Percentiles rank a stretch among this genome's conserved stretches.
These are phyloP conservation scores for Carpatolechia fugitivella DNA, from an alignment of 2,888 invertebrate species.

Conservation along the genomic window DNA sequence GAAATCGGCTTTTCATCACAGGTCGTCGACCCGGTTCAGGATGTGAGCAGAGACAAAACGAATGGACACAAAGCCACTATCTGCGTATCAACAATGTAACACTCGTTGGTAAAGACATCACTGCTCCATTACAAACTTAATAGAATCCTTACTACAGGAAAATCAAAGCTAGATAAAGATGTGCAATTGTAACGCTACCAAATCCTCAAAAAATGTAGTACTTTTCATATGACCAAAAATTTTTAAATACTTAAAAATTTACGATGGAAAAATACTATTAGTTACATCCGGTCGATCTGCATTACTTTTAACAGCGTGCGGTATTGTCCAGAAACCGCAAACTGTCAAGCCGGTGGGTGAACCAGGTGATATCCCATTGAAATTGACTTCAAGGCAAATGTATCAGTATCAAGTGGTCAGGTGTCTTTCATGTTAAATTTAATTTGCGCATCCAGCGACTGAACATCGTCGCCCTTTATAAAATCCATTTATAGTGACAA, in stretches of 20 bases:
- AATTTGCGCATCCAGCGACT: background rate
- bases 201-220: too few relatives aligned
- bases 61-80: background rate
- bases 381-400: background rate
- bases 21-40: slow-evolving; percentile 28
- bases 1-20: slow-evolving; percentile 31
- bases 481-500: too few relatives aligned
- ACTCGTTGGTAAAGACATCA: background rate
- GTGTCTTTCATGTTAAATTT: background rate
- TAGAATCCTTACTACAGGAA: background rate
- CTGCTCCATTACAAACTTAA: background rate
- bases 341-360: slow-evolving; percentile 8
- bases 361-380: background rate
- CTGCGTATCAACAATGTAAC: background rate
- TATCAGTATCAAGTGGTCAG: background rate
- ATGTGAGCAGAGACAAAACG: slow-evolving; percentile 31
- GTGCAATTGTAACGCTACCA: too few relatives aligned
- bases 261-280: too few relatives aligned
- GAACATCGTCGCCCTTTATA: too few relatives aligned
- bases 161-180: too few relatives aligned
- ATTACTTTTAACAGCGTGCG: background rate
- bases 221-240: too few relatives aligned
- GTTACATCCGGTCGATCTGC: background rate
- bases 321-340: slow-evolving; percentile 13
- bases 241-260: too few relatives aligned